A percentile compares a stretch with the other conserved stretches of the same genome.
phyloP scores from a whole-genome alignment of 2,113 vertebrate genomes.

The Nematolebias whitei region DNA sequence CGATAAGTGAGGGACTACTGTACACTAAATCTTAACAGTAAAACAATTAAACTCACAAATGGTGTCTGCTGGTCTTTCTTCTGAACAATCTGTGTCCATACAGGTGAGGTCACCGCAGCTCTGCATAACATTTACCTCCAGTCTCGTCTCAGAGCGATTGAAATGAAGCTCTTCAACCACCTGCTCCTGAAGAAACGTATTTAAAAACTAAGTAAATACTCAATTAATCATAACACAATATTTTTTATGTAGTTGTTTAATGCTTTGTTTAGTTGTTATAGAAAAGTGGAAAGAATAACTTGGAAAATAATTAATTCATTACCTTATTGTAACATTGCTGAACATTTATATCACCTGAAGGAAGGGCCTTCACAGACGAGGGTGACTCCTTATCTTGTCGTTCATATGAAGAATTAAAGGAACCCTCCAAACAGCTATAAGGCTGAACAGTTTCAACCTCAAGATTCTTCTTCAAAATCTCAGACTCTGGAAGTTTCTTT shows the following conservation, averaged over 20 bases:
- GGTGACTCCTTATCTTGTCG: conserved; percentile 10
- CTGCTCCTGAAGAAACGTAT: conserved; percentile 78
- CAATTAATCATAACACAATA: background rate
- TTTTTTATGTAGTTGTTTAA: background rate
- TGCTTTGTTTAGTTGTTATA: background rate
- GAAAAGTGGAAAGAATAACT: background rate
- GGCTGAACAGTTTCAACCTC: background rate
- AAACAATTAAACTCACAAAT: conserved; percentile 67
- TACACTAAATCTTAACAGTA: no score
- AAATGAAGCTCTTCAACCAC: conserved; percentile 87
- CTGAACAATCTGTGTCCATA: conserved; percentile 90
- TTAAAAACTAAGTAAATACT: conserved; percentile 12
- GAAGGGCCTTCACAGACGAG: background rate
- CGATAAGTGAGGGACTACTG: no score
- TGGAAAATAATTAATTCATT: conserved; percentile 6
- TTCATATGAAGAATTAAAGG: conserved; percentile 2
- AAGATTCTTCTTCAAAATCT: background rate
- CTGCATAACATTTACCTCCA: conserved; percentile 81
- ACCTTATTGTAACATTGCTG: conserved; percentile 49
- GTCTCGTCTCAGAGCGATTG: conserved; percentile 82
- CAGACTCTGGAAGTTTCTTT: background rate
- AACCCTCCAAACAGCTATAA: background rate
- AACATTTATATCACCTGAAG: background rate
- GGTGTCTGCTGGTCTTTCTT: conserved; percentile 71
- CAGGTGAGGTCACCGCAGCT: conserved; percentile 87